These are phyloP conservation scores for Sisor rabdophorus DNA, from an alignment of 2,113 vertebrate species.

Conservation along the genomic window DNA sequence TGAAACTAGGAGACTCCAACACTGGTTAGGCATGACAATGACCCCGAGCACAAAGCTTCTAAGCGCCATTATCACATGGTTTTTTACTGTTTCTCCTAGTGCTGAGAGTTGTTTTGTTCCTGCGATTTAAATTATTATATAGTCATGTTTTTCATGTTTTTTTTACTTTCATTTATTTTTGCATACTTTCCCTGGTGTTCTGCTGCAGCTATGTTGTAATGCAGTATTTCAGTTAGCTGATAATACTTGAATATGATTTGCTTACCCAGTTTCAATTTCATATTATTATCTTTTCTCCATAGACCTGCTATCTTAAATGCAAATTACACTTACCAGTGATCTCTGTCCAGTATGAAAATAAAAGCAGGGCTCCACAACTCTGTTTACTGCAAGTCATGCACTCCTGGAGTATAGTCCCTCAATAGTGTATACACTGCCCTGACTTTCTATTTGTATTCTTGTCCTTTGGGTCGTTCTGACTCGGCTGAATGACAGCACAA, in stretches of 20 bases:
- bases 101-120: no score
- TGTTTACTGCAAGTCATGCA: background rate
- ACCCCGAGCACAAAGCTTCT: no score
- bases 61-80: no score
- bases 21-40: no score
- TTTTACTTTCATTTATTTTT: background rate
- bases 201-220: background rate
- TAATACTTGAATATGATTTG: background rate
- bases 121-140: no score
- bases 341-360: conserved; percentile 40
- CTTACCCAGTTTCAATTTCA: conserved; percentile 33
- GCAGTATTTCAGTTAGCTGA: background rate
- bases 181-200: background rate
- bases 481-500: background rate
- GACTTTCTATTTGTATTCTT: background rate
- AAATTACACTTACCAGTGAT: conserved; percentile 40
- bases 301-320: conserved; percentile 54
- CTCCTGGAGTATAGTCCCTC: background rate
- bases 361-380: background rate
- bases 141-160: background rate
- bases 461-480: background rate
- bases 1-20: no score
- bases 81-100: no score
- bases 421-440: background rate
- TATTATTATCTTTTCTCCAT: no score